Evolutionary conservation across 2,797 vertebrate species (phyloP).

Genomic region (Megalops cyprinoides): DNA sequence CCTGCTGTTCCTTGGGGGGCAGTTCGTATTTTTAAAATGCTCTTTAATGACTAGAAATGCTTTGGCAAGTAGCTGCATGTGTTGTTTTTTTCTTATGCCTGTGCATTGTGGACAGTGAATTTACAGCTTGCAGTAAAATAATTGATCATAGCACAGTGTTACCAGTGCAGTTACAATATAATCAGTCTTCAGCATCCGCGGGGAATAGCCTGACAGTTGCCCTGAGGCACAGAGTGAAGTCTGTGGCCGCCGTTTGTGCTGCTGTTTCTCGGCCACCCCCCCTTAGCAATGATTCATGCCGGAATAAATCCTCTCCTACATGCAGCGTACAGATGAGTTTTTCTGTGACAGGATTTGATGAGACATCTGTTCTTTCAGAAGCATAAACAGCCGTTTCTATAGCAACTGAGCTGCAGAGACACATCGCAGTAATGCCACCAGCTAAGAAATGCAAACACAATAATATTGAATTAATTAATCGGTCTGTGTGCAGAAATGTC

Average conservation of each 20-base stretch:
- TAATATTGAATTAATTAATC: constrained; percentile 10
- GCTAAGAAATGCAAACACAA: neutral
- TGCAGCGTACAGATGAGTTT: constrained; percentile 26
- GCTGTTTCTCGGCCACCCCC: neutral
- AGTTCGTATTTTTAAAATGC: too few relatives aligned
- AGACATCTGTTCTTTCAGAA: constrained; percentile 48
- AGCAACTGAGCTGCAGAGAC: constrained; percentile 39
- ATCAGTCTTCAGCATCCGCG: neutral
- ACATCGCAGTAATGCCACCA: constrained; percentile 3
- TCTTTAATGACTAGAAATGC: too few relatives aligned
- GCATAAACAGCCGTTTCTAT: constrained; percentile 46
- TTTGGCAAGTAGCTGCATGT: neutral
- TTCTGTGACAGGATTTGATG: constrained; percentile 42
- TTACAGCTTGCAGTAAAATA: neutral
- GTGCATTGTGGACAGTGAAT: neutral
- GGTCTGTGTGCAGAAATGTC: neutral
- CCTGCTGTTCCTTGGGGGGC: neutral
- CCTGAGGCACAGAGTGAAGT: neutral
- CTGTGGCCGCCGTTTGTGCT: neutral
- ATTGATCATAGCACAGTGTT: neutral
- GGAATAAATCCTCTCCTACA: constrained; percentile 19
- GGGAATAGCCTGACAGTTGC: neutral
- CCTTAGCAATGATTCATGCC: neutral
- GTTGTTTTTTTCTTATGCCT: neutral
- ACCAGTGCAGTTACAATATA: neutral